A percentile compares a stretch with the other conserved stretches of the same genome.
Conservation (phyloP, 30 jellyfish, hydroid and myxozoan genomes). For the Sanderia malayensis region DNA sequence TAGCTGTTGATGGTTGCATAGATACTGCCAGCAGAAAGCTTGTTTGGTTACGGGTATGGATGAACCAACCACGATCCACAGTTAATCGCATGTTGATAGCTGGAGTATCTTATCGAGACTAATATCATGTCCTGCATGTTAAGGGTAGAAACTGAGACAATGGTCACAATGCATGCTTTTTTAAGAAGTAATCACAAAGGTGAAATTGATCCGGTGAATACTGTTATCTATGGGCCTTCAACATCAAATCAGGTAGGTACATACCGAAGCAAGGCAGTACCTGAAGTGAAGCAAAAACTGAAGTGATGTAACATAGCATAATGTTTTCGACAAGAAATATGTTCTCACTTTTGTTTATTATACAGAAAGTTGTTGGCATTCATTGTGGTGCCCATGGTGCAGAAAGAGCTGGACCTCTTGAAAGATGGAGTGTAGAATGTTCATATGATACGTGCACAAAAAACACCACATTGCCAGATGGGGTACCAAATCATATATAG, state of each 20-base stretch:
- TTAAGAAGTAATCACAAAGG: slow-evolving; percentile 1
- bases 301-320: too few relatives aligned
- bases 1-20: slow-evolving; percentile 29
- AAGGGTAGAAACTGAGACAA: slow-evolving; percentile 9
- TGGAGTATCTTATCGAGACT: slow-evolving; percentile 10
- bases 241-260: too few relatives aligned
- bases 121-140: background rate
- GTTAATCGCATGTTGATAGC: slow-evolving; percentile 7
- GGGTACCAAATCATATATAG: slow-evolving; percentile 46
- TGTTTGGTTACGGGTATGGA: slow-evolving; percentile 19
- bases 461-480: slow-evolving; percentile 37
- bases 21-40: slow-evolving; percentile 27
- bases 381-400: too few relatives aligned
- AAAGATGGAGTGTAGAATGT: slow-evolving; percentile 21
- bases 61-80: slow-evolving; percentile 5
- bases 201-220: slow-evolving; percentile 13
- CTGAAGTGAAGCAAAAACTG: slow-evolving; percentile 16
- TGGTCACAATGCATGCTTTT: slow-evolving; percentile 31
- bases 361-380: too few relatives aligned
- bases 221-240: too few relatives aligned
- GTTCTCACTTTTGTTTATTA: too few relatives aligned
- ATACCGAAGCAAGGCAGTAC: slow-evolving; percentile 13
- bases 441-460: slow-evolving; percentile 49
- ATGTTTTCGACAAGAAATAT: too few relatives aligned
- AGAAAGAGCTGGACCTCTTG: too few relatives aligned